Conservation (phyloP, 2,888 invertebrate genomes). For the Leistus spinibarbis region DNA sequence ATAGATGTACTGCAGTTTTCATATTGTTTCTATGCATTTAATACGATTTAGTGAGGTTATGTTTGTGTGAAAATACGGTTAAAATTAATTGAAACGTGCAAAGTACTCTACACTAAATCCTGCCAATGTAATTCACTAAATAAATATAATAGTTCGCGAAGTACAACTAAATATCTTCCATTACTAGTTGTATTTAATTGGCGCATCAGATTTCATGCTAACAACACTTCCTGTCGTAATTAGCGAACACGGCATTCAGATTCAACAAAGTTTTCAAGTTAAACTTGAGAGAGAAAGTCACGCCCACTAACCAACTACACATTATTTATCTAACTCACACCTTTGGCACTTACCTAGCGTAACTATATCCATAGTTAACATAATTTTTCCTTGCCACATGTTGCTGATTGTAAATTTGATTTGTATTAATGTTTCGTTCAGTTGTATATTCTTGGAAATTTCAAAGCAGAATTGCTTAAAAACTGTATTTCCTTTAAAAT, state of each 20-base stretch:
- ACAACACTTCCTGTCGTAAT: constrained; percentile 28
- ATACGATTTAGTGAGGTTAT: no score
- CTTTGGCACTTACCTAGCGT: not conserved
- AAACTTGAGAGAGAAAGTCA: not conserved
- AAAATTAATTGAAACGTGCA: no score
- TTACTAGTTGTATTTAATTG: constrained; percentile 29
- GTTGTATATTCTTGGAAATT: no score
- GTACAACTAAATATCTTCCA: not conserved
- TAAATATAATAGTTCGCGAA: not conserved
- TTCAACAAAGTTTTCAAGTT: not conserved
- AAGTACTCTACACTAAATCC: not conserved
- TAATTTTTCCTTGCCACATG: not conserved
- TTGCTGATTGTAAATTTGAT: not conserved
- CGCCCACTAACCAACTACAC: not conserved
- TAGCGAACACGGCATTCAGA: constrained; percentile 17
- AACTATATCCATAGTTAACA: not conserved
- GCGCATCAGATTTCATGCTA: constrained; percentile 30
- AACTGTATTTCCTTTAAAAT: no score
- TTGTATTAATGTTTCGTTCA: no score
- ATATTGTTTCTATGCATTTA: no score
- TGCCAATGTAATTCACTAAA: not conserved
- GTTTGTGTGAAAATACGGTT: no score
- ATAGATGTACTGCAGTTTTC: no score
- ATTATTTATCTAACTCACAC: not conserved
- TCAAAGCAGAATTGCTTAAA: no score